Evolutionary conservation across 2,888 invertebrate genomes (phyloP).

Genomic region (Mermis nigrescens): DNA sequence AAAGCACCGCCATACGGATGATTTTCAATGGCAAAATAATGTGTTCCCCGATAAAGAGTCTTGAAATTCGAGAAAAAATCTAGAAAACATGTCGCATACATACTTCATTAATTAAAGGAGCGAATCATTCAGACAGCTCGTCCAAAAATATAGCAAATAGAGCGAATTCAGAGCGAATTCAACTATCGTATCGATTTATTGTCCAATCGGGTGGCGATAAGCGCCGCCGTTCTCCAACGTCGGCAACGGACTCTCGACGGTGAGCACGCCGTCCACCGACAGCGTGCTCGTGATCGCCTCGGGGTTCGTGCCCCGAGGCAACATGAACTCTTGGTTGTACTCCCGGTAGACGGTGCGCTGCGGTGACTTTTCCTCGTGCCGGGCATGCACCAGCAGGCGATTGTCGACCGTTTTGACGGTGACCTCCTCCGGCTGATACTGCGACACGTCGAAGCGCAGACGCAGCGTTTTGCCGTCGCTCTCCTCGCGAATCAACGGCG

Average conservation of each 20-base stretch:
- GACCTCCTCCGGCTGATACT: constrained; percentile 78
- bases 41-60: too few relatives aligned
- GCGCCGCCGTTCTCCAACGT: constrained; percentile 11
- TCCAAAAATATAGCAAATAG: too few relatives aligned
- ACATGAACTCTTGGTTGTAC: constrained; percentile 80
- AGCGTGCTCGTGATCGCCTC: constrained; percentile 85
- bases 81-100: too few relatives aligned
- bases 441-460: constrained; percentile 85
- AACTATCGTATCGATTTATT: too few relatives aligned
- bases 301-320: constrained; percentile 88
- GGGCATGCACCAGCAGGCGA: constrained; percentile 65
- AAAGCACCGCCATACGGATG: too few relatives aligned
- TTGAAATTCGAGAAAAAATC: too few relatives aligned
- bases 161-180: too few relatives aligned
- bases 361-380: constrained; percentile 91
- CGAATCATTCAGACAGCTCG: too few relatives aligned
- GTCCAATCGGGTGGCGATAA: not conserved
- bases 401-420: constrained; percentile 95
- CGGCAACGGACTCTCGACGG: constrained; percentile 87
- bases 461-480: constrained; percentile 81
- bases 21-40: too few relatives aligned
- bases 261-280: constrained; percentile 83
- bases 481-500: constrained; percentile 78
- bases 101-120: too few relatives aligned
- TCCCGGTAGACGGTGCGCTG: constrained; percentile 90